Base-by-base conservation (phyloP, 2,797 vertebrate species). In the Tympanoctomys barrerae region DNA sequence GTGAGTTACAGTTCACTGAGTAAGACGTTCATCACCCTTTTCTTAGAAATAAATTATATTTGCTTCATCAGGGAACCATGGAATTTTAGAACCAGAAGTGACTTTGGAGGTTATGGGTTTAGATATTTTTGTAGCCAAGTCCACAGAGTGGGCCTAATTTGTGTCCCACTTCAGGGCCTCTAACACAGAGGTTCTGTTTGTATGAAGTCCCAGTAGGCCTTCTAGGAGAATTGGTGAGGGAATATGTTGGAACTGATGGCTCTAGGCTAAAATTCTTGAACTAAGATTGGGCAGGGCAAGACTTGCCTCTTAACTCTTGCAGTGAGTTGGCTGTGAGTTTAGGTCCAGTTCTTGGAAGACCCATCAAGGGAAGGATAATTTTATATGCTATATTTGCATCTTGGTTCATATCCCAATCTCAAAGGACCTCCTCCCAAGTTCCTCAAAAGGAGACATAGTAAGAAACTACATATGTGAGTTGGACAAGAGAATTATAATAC, bases 1-100 rank as follows among this genome's bases (percentile, higher is more conserved):
- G 49, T 96, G 77, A 97, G 95, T 96, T 95, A 96, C n/a, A 77
- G 75, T 82, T 95, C 94, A 90, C 77, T 93, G 95, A 96, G 19
- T 97, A 94, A 86, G 90, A 88, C 0, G 36, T 75, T 87, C 82
- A 79, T 89, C 11, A 66, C 77, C 28, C 26, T 82, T 31, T 92
- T 78, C 64, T 95, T 81, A 92, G 87, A 94, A 95, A 94, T 90
- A 92, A 94, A 96, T 97, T 90, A 52, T 36, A 24, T 87, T 86
- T 52, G 3, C 84, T 95, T 95, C 66, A 36, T 87, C 31, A 87
- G 93, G 71, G 93, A 94, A 66, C 49, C 59, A 87, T 78, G 71
- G 80, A 39, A 49, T 62, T 46, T 91, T 82, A 94, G 66, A 94
- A 79, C 14, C 71, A 73, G 28, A 89, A 89, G 81, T 64, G 81